Base-by-base conservation (phyloP, 2,113 vertebrate genomes). In the Channa argus region DNA sequence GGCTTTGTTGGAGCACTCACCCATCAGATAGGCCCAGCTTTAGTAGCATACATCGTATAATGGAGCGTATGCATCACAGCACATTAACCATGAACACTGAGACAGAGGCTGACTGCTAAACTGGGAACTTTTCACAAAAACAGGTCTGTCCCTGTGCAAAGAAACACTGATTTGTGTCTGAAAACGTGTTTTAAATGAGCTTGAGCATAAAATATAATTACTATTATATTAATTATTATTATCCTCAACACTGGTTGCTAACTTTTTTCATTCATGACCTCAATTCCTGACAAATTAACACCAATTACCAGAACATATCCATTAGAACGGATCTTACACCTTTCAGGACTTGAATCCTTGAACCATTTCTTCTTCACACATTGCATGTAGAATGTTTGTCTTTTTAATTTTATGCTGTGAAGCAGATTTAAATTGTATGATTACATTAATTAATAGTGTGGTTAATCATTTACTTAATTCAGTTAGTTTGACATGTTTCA, bases 1-100 rank as follows among this genome's bases (percentile, higher is more conserved):
- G 97, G 2, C 96, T 99, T 37, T 99, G 98, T 37, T 99, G 98
- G 98, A 98, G 97, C 89, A 93, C 93, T 49, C 84, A 96, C 50
- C 96, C 98, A 0, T 86, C 95, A 0, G 97, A 99, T 51, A 89
- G 98, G 39, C 98, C 98, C 3, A 92, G 96, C 65, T 99, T 99
- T 47, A 87, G 95, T 43, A 97, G 98, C 38, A 98, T 98, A 71
- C 96, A 98, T 72, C 92, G 97, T 46, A 98, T 99, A 71, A 89
- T 99, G 91, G 96, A 97, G 56, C 96, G 97, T 7, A 99, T 99
- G 95, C 97, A 98, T 0, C 92, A 95, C 43, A 94, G 93, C 85
- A 94, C 93, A 0, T 72, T 95, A 0, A 84, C 59, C 24, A 3
- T 5, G 0, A 79, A 59, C n/a, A 44, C 76, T 36, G 89, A 86